Percentiles rank a stretch among this genome's conserved stretches.
Conservation (phyloP, 2,888 invertebrate genomes). For the Parasteatoda lunata region DNA sequence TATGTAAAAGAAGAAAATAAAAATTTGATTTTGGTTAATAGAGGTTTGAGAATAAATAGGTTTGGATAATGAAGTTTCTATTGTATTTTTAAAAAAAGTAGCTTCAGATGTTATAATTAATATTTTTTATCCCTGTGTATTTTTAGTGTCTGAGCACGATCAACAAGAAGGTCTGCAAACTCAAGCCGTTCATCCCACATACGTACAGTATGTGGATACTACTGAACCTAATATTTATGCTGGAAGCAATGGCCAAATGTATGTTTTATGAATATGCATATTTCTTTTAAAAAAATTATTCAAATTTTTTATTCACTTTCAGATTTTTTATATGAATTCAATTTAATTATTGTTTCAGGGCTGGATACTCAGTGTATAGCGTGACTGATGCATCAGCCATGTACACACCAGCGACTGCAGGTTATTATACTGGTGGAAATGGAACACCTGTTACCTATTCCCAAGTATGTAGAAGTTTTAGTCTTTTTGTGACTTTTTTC, state of each 20-base stretch:
- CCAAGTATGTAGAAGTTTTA: constrained; percentile 76
- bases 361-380: constrained; percentile 81
- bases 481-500: neutral
- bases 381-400: constrained; percentile 80
- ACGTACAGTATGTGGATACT: constrained; percentile 81
- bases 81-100: no score
- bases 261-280: constrained; percentile 71
- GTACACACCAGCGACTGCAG: constrained; percentile 81
- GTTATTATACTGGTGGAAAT: constrained; percentile 82
- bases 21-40: no score
- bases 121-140: neutral
- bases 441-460: constrained; percentile 80
- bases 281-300: neutral
- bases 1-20: no score
- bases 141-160: constrained; percentile 74
- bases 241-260: constrained; percentile 81
- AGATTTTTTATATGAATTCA: neutral
- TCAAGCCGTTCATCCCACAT: constrained; percentile 77
- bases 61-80: no score
- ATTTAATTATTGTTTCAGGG: constrained; percentile 71
- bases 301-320: neutral
- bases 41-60: no score
- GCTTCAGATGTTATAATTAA: no score
- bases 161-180: constrained; percentile 77
- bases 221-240: constrained; percentile 79